Evolutionary conservation across 2,797 vertebrate genomes (phyloP).

Genomic region (Chaetophractus vellerosus): DNA sequence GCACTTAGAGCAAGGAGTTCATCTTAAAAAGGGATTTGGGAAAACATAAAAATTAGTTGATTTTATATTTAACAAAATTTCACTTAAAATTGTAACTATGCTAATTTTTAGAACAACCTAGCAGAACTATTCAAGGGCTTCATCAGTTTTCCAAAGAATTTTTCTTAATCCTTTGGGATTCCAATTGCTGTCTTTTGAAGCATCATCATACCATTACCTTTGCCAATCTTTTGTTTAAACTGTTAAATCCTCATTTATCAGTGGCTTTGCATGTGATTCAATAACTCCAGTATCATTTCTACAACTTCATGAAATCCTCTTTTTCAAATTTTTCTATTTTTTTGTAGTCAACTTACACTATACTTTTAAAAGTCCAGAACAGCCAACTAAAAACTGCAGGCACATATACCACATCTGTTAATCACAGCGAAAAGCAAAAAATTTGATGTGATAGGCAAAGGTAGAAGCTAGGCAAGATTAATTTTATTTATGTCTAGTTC

Average conservation of each 20-base stretch:
- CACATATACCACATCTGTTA: slow-evolving; percentile 19
- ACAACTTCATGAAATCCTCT: slow-evolving; percentile 50
- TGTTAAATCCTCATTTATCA: background rate
- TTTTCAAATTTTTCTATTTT: slow-evolving; percentile 21
- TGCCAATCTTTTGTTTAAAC: slow-evolving; percentile 35
- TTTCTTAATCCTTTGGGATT: slow-evolving; percentile 7
- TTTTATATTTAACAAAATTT: slow-evolving; percentile 51
- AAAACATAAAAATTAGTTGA: background rate
- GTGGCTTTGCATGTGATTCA: slow-evolving; percentile 18
- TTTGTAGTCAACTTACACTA: background rate
- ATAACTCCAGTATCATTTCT: background rate
- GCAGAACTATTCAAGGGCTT: slow-evolving; percentile 18
- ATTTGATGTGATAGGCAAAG: slow-evolving; percentile 15
- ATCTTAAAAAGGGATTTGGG: slow-evolving; percentile 21
- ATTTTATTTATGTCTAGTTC: slow-evolving; percentile 52
- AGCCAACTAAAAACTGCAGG: slow-evolving; percentile 12
- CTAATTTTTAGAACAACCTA: background rate
- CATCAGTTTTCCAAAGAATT: background rate
- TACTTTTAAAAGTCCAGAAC: slow-evolving; percentile 29
- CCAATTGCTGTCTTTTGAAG: background rate
- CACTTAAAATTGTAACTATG: slow-evolving; percentile 34
- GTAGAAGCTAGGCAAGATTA: background rate
- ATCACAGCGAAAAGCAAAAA: background rate
- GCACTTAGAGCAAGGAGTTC: slow-evolving; percentile 13
- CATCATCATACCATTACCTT: background rate